Evolutionary conservation across 2,797 vertebrate genomes (phyloP).

Genomic region (Cottoperca gobio): DNA sequence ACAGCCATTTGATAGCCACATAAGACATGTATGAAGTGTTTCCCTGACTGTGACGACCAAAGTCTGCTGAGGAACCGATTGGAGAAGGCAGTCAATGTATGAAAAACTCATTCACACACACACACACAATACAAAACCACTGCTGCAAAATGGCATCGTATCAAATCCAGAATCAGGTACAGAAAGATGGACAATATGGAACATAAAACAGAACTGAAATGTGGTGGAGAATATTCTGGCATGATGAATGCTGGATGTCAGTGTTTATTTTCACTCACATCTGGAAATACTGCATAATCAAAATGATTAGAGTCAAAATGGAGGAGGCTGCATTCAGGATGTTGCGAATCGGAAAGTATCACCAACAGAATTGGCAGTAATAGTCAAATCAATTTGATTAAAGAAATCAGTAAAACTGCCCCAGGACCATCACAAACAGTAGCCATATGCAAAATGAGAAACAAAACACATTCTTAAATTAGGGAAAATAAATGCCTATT

Average conservation of each 20-base stretch:
- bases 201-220: neutral
- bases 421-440: neutral
- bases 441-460: neutral
- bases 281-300: neutral
- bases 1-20: conserved; percentile 56
- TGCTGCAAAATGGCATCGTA: conserved; percentile 20
- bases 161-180: conserved; percentile 2
- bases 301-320: neutral
- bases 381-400: neutral
- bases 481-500: neutral
- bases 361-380: neutral
- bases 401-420: conserved; percentile 5
- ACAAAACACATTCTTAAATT: conserved; percentile 4
- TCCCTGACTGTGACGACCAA: conserved; percentile 60
- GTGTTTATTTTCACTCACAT: neutral
- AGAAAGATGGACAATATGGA: neutral
- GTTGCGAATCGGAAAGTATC: neutral
- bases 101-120: conserved; percentile 12
- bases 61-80: conserved; percentile 40
- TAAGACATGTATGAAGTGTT: conserved; percentile 52
- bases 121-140: conserved; percentile 31
- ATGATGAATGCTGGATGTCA: neutral
- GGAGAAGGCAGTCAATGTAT: conserved; percentile 41
- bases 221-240: neutral
- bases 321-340: neutral